Percentiles rank a stretch among this genome's conserved stretches.
phyloP scores from a whole-genome alignment of 2,113 vertebrate genomes.

The Nesogale talazaci region DNA sequence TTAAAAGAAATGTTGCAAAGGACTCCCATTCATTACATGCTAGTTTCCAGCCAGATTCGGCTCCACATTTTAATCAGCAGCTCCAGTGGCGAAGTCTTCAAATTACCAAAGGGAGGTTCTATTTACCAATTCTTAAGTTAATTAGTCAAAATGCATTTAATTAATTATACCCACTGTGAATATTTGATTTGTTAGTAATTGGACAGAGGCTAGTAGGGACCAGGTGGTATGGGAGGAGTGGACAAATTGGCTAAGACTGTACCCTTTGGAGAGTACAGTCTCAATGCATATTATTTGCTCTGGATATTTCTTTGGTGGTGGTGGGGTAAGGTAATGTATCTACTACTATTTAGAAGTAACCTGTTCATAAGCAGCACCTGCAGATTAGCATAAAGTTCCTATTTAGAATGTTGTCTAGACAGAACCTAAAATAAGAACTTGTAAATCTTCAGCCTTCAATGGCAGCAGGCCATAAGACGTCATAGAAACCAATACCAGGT shows the following conservation, averaged over 20 bases:
- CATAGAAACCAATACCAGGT: conserved; percentile 37
- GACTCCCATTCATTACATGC: background rate
- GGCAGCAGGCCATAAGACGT: conserved; percentile 29
- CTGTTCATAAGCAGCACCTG: conserved; percentile 72
- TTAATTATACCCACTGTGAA: conserved; percentile 70
- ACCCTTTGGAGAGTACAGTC: conserved; percentile 23
- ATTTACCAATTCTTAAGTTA: conserved; percentile 69
- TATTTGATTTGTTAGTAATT: conserved; percentile 62
- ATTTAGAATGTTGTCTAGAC: conserved; percentile 74
- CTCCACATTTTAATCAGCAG: conserved; percentile 48
- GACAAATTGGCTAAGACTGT: conserved; percentile 6
- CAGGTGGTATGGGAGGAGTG: conserved; percentile 37
- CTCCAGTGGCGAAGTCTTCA: conserved; percentile 6
- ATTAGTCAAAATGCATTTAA: conserved; percentile 76
- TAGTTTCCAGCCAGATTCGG: conserved; percentile 10
- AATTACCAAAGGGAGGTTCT: conserved; percentile 66
- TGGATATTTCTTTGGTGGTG: background rate
- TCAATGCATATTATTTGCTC: conserved; percentile 33
- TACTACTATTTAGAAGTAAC: conserved; percentile 71
- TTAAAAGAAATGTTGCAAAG: conserved; percentile 29
- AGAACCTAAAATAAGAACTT: conserved; percentile 73
- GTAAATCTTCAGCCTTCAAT: conserved; percentile 22
- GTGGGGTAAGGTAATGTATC: background rate
- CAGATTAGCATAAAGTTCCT: conserved; percentile 71
- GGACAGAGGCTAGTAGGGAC: background rate